Evolutionary conservation across 2,797 vertebrate genomes (phyloP), one percentile per base, ranked within the genome.

Genomic region (Enteromius radiatus): DNA sequence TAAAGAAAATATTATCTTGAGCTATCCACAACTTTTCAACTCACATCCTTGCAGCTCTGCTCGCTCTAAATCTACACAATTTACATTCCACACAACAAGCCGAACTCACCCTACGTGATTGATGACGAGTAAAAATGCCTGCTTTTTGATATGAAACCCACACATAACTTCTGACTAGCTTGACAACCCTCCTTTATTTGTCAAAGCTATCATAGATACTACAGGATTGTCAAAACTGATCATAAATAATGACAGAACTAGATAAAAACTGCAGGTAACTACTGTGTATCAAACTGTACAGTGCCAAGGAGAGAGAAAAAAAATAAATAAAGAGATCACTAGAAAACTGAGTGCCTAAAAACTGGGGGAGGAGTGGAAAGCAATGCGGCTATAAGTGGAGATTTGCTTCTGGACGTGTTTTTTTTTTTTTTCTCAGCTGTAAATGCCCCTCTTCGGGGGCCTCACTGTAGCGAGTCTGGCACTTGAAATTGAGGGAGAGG

Each of bases 401-500:
- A 92, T 93, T 93, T 93, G 92, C 92, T 90, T 92, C 89, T 93
- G 92, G 92, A 92, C 87, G 10, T 84, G 45, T 54, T n/a, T 10
- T 86, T 91, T 93, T 92, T 86, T 90, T 92, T 90, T 1, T 6
- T 19, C 36, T 92, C 92, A 93, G 91, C 92, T 91, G 92, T 92
- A 94, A 94, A 92, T 92, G 92, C 91, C 93, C 93, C 91, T 91
- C 92, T 91, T 90, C 70, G 84, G 89, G 93, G 93, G 93, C 94
- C 94, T 93, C 93, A 90, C 89, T 91, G 89, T 91, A 90, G 90
- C 87, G 84, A 89, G 91, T 89, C 89, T 91, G 89, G 84, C 91
- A 88, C 91, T 91, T 88, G 3, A 86, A 92, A 91, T 91, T 87
- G 87, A 64, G 61, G 80, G 63, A 83, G 84, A 78, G 78, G 79